These are phyloP conservation scores for Passer montanus DNA, from an alignment of 2,113 vertebrate genomes.

Conservation along the genomic window DNA sequence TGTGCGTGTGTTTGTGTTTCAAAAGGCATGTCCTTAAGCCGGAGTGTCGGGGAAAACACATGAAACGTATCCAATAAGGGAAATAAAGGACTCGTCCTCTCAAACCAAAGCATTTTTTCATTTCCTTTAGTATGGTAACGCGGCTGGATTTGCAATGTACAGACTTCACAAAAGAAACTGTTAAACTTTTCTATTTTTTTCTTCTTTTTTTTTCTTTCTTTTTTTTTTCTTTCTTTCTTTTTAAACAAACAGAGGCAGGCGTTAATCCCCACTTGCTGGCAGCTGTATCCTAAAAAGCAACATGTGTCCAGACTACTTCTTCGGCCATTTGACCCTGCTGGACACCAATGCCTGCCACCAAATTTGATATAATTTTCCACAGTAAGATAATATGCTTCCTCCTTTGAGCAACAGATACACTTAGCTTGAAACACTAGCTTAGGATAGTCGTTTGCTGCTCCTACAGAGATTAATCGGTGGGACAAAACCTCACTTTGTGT, in stretches of 20 bases:
- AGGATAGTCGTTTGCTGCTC: not conserved
- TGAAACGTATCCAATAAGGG: constrained; percentile 2
- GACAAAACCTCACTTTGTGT: not conserved
- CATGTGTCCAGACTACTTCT: not conserved
- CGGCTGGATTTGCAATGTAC: not conserved
- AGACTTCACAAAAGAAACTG: not conserved
- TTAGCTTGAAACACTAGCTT: not conserved
- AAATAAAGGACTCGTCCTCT: constrained; percentile 38
- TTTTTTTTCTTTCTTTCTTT: fast-evolving
- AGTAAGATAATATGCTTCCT: not conserved
- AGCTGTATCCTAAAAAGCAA: not conserved
- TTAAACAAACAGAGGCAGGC: not conserved
- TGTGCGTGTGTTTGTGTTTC: constrained; percentile 25
- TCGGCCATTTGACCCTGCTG: not conserved
- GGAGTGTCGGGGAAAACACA: not conserved
- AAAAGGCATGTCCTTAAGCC: constrained; percentile 35
- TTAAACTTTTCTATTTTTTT: not conserved
- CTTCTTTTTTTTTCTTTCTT: fast-evolving
- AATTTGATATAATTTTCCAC: not conserved
- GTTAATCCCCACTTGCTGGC: not conserved
- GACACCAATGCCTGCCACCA: not conserved
- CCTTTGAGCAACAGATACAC: not conserved
- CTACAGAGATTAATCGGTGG: not conserved
- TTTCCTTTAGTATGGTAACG: constrained; percentile 12
- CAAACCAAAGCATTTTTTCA: constrained; percentile 46